Evolutionary conservation across 2,888 invertebrate genomes (phyloP), one percentile per base, ranked within the genome.

Genomic region (Sarcophaga variegata): DNA sequence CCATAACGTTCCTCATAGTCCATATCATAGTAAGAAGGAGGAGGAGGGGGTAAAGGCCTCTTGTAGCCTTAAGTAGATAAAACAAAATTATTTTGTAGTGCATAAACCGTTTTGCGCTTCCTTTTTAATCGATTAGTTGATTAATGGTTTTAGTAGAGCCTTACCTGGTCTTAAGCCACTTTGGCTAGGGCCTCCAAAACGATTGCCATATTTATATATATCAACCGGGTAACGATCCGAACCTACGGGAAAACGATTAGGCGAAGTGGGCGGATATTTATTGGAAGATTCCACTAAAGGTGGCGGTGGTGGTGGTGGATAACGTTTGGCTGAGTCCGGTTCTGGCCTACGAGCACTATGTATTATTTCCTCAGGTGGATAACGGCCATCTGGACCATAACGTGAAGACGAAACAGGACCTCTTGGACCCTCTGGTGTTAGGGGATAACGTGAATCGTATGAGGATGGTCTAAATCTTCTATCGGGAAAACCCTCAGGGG

Each of bases 181-280:
- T 64, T 94, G 93, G 37, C 90, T 86, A 69, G 94, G 94, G 89
- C 94, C 94, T 49, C 93, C 93, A 78, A 94, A 94, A 2, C 94
- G 94, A 90, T 95, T 95, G 54, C 95, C 95, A 88, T 93, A 94
- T 86, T 94, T 94, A 87, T 92, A 93, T 84, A 93, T 93, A 78
- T 93, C 93, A 49, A 93, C 89, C 47, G 95, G 94, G 90, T 93
- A 94, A 69, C 94, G 93, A 86, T 94, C 94, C 22, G 90, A 93
- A 83, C 94, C 94, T 88, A 93, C 94, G 80, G 95, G 95, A 89
- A 95, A 95, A 49, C 95, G 94, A 90, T 94, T 95, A 2, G 93
- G 91, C 8, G 93, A 93, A 5, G 93, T 90, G 1, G 81, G 62
- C 64, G 85, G 81, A 88, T 94, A 95, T 90, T 94, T 94, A 88